Base-by-base conservation (phyloP, 2,113 vertebrate species). In the Heterotilapia buettikoferi region DNA sequence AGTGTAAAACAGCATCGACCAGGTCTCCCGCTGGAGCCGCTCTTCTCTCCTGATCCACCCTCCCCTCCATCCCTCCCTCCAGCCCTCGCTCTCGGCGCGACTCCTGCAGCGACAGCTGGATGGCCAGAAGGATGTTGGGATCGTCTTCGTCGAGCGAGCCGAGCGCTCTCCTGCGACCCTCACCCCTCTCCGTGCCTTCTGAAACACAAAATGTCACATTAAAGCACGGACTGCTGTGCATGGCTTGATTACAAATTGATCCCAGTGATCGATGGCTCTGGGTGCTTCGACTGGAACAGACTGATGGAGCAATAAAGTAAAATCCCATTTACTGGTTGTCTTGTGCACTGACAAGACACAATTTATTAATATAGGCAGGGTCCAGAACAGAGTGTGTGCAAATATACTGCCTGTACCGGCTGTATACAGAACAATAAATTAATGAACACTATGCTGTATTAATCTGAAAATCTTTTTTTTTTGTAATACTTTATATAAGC, bases 91-190 rank as follows among this genome's bases (percentile, higher is more conserved):
- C 95, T 88, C 98, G 95, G 45, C 98, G 98, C 78, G 98, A 98
- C 91, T 99, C 99, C 94, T 99, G 99, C 84, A 99, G 95, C 12
- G 99, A 99, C 82, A 99, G 96, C 96, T 99, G 99, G 94, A 99
- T 99, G 91, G 99, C 99, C 73, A 99, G 96, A 59, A 99, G 97
- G 93, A 99, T 98, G 94, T 99, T 99, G 40, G 99, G 98, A 92
- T 99, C 99, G 4, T 99, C 99, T 93, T 99, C 99, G 88, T 99
- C 99, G 92, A 99, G 94, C 38, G 98, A 99, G 90, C 97, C 98
- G 76, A 95, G 63, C 80, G 96, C 94, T 97, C 97, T 92, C 94
- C 98, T 93, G 96, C 96, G 24, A 94, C 94, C 90, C 93, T 95
- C 94, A 95, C 92, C 82, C 96, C 97, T 92, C 88, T 99, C 98